Percentiles rank a stretch among this genome's conserved stretches.
Evolutionary conservation across 2,888 invertebrate genomes (phyloP).

Genomic region (Arenicola marina): DNA sequence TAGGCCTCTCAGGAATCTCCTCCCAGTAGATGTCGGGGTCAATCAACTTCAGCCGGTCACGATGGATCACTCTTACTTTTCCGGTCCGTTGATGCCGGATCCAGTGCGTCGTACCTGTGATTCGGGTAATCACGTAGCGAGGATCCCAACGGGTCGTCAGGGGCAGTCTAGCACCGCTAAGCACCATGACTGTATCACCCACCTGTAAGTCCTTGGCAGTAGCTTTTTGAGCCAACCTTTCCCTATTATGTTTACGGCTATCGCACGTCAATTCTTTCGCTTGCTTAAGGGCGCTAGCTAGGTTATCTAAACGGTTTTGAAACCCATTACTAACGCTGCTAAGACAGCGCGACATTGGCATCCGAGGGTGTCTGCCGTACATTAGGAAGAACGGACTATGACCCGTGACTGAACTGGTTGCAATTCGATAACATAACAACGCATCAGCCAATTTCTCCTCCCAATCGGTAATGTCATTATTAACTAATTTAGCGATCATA

Average conservation of each 20-base stretch:
- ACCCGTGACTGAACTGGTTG: neutral
- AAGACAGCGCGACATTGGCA: neutral
- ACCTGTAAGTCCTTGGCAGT: neutral
- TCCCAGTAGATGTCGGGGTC: constrained; percentile 4
- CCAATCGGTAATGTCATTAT: neutral
- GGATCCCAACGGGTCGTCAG: constrained; percentile 2
- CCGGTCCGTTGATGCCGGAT: constrained; percentile 1
- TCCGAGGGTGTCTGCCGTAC: neutral
- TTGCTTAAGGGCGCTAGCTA: neutral
- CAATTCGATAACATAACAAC: neutral
- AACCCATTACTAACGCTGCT: neutral
- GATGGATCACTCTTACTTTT: neutral
- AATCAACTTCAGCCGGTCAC: neutral
- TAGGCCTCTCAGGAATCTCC: too few species aligned
- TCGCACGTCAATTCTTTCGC: neutral
- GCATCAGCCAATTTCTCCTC: neutral
- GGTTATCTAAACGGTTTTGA: neutral
- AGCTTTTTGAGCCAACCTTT: neutral
- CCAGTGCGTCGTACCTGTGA: neutral
- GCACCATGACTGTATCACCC: constrained; percentile 2
- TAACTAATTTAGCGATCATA: neutral
- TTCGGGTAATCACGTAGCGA: neutral
- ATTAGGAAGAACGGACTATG: constrained; percentile 2
- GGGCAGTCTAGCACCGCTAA: neutral
- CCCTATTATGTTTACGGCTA: neutral